These are phyloP conservation scores for Oreocharis arfaki DNA, from an alignment of 2,113 vertebrate genomes.

Conservation along the genomic window DNA sequence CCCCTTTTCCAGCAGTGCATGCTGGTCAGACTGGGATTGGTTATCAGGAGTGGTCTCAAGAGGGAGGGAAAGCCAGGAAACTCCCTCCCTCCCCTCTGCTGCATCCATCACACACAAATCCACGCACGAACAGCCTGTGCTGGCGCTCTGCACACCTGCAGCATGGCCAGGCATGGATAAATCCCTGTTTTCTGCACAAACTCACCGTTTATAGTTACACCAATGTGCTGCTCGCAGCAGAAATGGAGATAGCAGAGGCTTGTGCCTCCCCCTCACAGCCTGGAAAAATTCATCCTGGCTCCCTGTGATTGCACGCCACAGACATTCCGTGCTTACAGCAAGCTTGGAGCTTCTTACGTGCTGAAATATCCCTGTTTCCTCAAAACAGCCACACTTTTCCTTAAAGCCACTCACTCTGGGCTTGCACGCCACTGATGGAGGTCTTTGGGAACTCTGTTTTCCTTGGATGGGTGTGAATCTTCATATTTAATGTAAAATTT, in stretches of 20 bases:
- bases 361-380: neutral
- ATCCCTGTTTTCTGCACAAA: neutral
- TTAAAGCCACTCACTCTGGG: neutral
- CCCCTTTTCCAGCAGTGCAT: neutral
- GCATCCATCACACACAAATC: neutral
- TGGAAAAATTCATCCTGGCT: neutral
- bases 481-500: neutral
- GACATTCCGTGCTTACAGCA: accelerated
- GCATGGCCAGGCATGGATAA: accelerated
- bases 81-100: neutral
- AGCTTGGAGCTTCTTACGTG: neutral
- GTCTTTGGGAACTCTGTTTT: neutral
- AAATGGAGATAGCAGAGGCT: neutral
- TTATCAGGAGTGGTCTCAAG: neutral
- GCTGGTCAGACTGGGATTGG: neutral
- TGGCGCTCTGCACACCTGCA: neutral
- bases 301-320: neutral
- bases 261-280: neutral
- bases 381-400: neutral
- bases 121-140: neutral
- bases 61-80: accelerated
- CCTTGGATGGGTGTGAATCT: accelerated
- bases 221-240: neutral
- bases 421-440: accelerated
- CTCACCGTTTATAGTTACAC: neutral